Percentiles rank a stretch among this genome's conserved stretches.
Evolutionary conservation across 2,113 vertebrate genomes (phyloP).

Genomic region (Regulus satrapa): DNA sequence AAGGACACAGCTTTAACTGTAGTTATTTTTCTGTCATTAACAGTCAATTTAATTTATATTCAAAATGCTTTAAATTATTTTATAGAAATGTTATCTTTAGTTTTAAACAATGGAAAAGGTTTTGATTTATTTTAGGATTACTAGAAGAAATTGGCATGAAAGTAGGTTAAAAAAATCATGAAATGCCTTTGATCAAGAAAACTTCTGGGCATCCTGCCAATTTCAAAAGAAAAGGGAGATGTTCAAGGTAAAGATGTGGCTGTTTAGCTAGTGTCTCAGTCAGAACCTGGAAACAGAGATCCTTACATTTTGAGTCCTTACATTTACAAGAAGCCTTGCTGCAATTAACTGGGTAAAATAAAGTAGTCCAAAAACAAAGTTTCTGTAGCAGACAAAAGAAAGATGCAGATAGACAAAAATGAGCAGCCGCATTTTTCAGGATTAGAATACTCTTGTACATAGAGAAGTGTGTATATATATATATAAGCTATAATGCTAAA

Average conservation of each 20-base stretch:
- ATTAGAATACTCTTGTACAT: background rate
- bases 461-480: too few relatives aligned
- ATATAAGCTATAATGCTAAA: background rate
- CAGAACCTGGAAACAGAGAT: background rate
- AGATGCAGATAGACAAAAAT: background rate
- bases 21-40: constrained; percentile 37
- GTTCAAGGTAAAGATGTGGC: background rate
- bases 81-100: background rate
- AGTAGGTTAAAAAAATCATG: constrained; percentile 41
- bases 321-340: background rate
- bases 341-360: background rate
- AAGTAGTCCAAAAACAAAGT: background rate
- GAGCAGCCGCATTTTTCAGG: background rate
- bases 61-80: background rate
- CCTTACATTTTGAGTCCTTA: background rate
- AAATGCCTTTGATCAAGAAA: constrained; percentile 34
- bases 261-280: background rate
- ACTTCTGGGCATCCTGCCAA: constrained; percentile 3
- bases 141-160: constrained; percentile 22
- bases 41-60: background rate
- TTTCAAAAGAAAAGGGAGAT: background rate
- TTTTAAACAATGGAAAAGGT: constrained; percentile 11
- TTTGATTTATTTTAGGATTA: constrained; percentile 43
- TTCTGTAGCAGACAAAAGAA: background rate
- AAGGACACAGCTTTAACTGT: background rate